These are phyloP conservation scores for Scelioninae gen. 1 DNA, from an alignment of 2,888 invertebrate species.

Conservation along the genomic window DNA sequence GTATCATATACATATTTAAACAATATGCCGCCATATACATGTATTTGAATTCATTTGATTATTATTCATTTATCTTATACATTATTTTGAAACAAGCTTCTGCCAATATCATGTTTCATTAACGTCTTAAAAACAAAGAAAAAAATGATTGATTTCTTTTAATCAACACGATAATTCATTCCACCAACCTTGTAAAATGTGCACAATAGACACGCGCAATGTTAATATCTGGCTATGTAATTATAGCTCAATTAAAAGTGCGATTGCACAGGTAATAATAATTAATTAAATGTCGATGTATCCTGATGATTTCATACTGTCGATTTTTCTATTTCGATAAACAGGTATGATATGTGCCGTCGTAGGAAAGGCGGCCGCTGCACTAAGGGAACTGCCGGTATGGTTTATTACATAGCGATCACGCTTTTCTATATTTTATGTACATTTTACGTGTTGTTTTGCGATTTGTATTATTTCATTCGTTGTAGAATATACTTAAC, in stretches of 20 bases:
- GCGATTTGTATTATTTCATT: constrained; percentile 50
- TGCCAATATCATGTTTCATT: too few species aligned
- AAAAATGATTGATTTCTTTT: constrained; percentile 5
- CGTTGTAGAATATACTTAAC: constrained; percentile 45
- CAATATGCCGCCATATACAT: too few species aligned
- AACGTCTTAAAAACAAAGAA: too few species aligned
- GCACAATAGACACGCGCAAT: constrained; percentile 39
- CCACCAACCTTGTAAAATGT: constrained; percentile 42
- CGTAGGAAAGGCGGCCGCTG: constrained; percentile 98
- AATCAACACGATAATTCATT: constrained; percentile 28
- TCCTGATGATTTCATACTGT: constrained; percentile 81
- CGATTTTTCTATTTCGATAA: constrained; percentile 84
- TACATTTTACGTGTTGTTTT: constrained; percentile 63
- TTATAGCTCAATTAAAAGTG: constrained; percentile 60
- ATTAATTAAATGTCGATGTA: constrained; percentile 57
- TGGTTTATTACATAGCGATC: constrained; percentile 85
- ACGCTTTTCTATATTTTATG: constrained; percentile 75
- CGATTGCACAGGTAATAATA: constrained; percentile 65
- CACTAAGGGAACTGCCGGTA: constrained; percentile 99
- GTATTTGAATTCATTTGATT: too few species aligned
- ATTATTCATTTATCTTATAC: too few species aligned
- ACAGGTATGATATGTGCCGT: constrained; percentile 99
- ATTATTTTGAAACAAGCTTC: too few species aligned
- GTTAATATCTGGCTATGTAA: constrained; percentile 57
- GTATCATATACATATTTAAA: too few species aligned